A percentile compares a stretch with the other conserved stretches of the same genome.
These are phyloP conservation scores for Monoplex corrugatus DNA, from an alignment of 2,888 invertebrate species.

Conservation along the genomic window DNA sequence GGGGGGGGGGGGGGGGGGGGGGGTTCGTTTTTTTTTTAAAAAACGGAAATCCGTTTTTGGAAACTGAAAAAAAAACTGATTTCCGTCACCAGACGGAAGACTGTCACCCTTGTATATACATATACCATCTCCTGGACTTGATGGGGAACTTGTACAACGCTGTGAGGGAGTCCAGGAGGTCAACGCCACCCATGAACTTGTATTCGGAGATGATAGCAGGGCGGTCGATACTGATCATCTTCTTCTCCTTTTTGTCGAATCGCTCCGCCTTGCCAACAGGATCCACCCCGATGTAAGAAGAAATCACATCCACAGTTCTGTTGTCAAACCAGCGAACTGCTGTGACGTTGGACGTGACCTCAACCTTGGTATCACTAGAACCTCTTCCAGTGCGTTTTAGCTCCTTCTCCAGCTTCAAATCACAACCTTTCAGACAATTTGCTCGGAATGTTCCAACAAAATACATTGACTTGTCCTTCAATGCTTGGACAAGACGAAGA, in stretches of 20 bases:
- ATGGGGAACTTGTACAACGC: slow-evolving; percentile 41
- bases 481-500: slow-evolving; percentile 36
- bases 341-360: slow-evolving; percentile 50
- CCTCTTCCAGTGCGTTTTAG: slow-evolving; percentile 58
- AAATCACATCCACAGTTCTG: slow-evolving; percentile 50
- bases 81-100: too few relatives aligned
- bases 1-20: too few relatives aligned
- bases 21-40: too few relatives aligned
- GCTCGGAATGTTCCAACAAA: slow-evolving; percentile 54
- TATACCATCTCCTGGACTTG: slow-evolving; percentile 55
- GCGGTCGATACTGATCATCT: slow-evolving; percentile 22
- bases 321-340: slow-evolving; percentile 63
- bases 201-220: slow-evolving; percentile 51
- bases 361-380: slow-evolving; percentile 51
- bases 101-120: too few relatives aligned
- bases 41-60: too few relatives aligned
- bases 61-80: too few relatives aligned
- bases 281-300: slow-evolving; percentile 54
- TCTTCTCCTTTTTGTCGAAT: slow-evolving; percentile 46
- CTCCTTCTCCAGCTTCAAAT: slow-evolving; percentile 56
- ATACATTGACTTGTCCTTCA: slow-evolving; percentile 32
- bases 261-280: neutral
- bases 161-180: slow-evolving; percentile 45
- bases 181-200: slow-evolving; percentile 53
- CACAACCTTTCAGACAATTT: slow-evolving; percentile 54